Conservation (phyloP, 2,797 vertebrate genomes). For the Cynodonichthys magdalenae region DNA sequence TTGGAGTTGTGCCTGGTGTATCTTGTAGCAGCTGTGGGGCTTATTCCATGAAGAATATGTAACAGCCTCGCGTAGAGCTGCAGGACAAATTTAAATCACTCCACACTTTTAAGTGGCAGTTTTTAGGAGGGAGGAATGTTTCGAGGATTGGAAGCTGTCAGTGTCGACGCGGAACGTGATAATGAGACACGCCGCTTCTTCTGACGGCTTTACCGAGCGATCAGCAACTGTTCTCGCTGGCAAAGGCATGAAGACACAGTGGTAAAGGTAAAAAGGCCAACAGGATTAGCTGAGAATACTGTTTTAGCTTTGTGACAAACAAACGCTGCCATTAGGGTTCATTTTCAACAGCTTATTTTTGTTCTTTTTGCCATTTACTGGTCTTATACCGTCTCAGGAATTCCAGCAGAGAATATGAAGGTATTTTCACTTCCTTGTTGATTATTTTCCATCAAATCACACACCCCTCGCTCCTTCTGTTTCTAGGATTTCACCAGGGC, state of each 20-base stretch:
- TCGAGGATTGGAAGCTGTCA: conserved; percentile 50
- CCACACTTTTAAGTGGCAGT: conserved; percentile 42
- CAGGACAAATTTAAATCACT: conserved; percentile 37
- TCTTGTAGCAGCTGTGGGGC: background rate
- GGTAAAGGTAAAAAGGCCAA: conserved; percentile 51
- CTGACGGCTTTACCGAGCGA: conserved; percentile 34
- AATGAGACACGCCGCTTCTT: conserved; percentile 39
- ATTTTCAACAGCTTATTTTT: background rate
- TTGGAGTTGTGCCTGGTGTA: conserved; percentile 23
- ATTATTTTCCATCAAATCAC: conserved; percentile 77
- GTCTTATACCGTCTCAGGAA: conserved; percentile 18
- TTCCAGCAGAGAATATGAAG: conserved; percentile 51
- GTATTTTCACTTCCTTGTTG: conserved; percentile 65
- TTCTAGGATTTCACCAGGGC: conserved; percentile 63
- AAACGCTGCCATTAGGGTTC: conserved; percentile 2
- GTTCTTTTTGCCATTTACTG: background rate
- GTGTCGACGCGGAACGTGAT: conserved; percentile 40
- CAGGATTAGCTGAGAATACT: conserved; percentile 4
- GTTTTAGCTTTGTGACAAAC: conserved; percentile 18
- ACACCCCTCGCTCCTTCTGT: conserved; percentile 14
- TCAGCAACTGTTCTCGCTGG: conserved; percentile 22
- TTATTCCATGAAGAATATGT: conserved; percentile 16
- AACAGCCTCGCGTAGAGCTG: conserved; percentile 24
- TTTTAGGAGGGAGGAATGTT: conserved; percentile 41
- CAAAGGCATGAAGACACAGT: conserved; percentile 5